Evolutionary conservation across 2,797 vertebrate species (phyloP), one percentile per base, ranked within the genome.

Genomic region (Micromesistius poutassou): DNA sequence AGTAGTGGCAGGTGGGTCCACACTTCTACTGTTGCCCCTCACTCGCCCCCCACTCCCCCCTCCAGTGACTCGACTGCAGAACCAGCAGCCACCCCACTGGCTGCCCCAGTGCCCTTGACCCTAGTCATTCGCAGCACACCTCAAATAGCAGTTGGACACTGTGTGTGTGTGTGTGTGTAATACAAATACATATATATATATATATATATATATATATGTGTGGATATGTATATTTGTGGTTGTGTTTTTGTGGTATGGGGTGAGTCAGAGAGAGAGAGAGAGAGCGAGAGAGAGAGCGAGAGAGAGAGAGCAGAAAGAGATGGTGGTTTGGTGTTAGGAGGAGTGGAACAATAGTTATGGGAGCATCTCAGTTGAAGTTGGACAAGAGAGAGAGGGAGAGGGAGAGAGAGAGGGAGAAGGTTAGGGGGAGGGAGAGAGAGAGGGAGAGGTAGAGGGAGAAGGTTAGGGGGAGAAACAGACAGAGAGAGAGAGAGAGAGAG

Each of bases 1-100:
- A 93, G 93, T 90, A 90, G 91, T 90, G 92, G 92, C 93, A 94
- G 93, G 93, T 94, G 93, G 91, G 88, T 94, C 91, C 92, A 94
- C 91, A 92, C 92, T 94, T 94, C 89, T 93, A 84, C 87, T 88
- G 78, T 89, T 91, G 91, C 82, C 90, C 86, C 76, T 70, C 82
- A 81, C 74, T 77, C 79, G 42, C 35, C 42, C 28, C 68, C n/a
- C 66, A 66, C 77, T 25, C n/a, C 14, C 70, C 72, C 77, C 31
- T 10, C 22, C 35, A 22, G 8, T 35, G 31, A 16, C 72, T 30
- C 16, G 30, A 73, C 72, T 36, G 14, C 72, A 73, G 22, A 73
- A 35, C 30, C 33, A 73, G 5, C 35, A 22, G n/a, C 79, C 55
- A 30, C 38, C 73, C 77, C 22, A 30, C 22, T 62, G 55, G 14